Base-by-base conservation (phyloP, 2,888 invertebrate species). In the Tenthredo scrophulariae region DNA sequence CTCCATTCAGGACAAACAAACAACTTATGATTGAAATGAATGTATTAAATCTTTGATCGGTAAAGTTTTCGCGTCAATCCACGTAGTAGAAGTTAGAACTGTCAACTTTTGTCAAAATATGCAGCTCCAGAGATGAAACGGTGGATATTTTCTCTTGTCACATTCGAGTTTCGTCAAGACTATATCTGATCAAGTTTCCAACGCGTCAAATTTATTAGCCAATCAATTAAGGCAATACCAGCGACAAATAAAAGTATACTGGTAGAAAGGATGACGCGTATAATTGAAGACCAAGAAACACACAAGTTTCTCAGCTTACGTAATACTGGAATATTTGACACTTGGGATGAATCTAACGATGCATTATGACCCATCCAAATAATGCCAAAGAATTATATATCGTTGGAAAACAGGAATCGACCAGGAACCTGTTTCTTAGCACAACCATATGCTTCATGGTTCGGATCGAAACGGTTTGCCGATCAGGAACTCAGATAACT, bases 311-410 rank as follows among this genome's bases (percentile, higher is more conserved):
- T 54, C 33, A 18, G 77, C 77, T 77, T 54, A 33, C 77, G 77
- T 77, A 54, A 77, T 29, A n/a, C 33, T 77, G 77, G 54, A 29
- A 77, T 77, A 77, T 77, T 77, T 50, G 77, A 54, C 46, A 77
- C 33, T 77, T 54, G 9, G 75, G 10, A 13, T 33, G 40, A 29
- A 29, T 29, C 46, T 77, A 77, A 77, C 75, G 33, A 50, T 50
- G 54, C 50, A 26, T 50, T 29, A 29, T 50, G 26, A 77, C 46
- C 50, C 15, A 50, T 77, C 33, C 18, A 18, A 77, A 77, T 29
- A n/a, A 50, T 77, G 2, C 9, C 33, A 29, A 77, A 29, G 54
- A 77, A 77, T 50, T 29, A 77, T 9, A 77, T 37, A 77, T 77
- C 54, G 33, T 29, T 50, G 7, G 46, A 50, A 54, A n/a, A 33